Evolutionary conservation across 2,113 vertebrate genomes (phyloP).

Genomic region (Toxotes jaculatrix): DNA sequence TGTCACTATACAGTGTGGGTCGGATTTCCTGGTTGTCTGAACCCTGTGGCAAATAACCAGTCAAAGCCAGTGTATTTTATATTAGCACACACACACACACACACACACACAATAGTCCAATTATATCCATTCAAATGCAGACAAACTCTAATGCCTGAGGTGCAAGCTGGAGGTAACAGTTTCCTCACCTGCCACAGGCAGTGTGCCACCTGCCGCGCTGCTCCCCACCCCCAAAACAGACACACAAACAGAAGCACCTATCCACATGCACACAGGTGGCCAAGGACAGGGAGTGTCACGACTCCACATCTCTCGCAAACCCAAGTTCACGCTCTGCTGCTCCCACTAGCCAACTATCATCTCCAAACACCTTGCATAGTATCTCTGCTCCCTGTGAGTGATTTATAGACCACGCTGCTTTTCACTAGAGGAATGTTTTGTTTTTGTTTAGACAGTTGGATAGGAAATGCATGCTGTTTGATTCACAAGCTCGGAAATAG

Average conservation of each 20-base stretch:
- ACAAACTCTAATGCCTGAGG: slow-evolving; percentile 28
- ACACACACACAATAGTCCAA: background rate
- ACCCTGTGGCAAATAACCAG: slow-evolving; percentile 2
- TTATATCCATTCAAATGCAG: slow-evolving; percentile 13
- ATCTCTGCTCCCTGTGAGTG: slow-evolving; percentile 70
- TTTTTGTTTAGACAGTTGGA: slow-evolving; percentile 63
- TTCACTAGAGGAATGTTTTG: slow-evolving; percentile 48
- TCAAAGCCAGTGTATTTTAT: slow-evolving; percentile 8
- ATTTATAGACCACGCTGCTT: slow-evolving; percentile 69
- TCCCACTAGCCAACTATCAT: slow-evolving; percentile 77
- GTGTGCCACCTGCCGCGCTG: slow-evolving; percentile 53
- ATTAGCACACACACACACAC: slow-evolving; percentile 11
- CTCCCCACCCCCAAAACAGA: slow-evolving; percentile 30
- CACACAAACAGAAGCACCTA: slow-evolving; percentile 34
- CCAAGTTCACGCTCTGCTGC: slow-evolving; percentile 74
- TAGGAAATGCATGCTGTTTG: slow-evolving; percentile 45
- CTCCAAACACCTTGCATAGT: slow-evolving; percentile 79
- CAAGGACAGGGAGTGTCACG: slow-evolving; percentile 72
- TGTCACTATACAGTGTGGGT: slow-evolving; percentile 15
- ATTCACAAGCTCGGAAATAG: slow-evolving; percentile 40
- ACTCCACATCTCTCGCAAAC: slow-evolving; percentile 62
- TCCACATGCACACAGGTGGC: slow-evolving; percentile 67
- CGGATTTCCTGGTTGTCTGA: slow-evolving; percentile 10
- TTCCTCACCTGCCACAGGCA: slow-evolving; percentile 66
- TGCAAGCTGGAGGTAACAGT: slow-evolving; percentile 67